A percentile compares a stretch with the other conserved stretches of the same genome.
Evolutionary conservation across 35 echinoderm and acorn worm genomes (phyloP).

Genomic region (Ophioderma brevispina): DNA sequence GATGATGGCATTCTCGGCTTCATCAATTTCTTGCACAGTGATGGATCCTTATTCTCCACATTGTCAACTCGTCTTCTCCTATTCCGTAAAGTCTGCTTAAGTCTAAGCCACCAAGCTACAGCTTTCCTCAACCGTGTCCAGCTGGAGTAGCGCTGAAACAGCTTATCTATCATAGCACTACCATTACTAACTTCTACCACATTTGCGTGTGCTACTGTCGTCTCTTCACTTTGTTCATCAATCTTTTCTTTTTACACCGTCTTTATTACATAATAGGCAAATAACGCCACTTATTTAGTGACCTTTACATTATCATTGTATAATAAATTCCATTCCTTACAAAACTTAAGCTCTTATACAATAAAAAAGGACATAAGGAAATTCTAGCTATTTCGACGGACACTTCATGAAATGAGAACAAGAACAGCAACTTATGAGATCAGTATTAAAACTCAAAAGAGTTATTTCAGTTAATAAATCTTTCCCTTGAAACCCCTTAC

Average conservation of each 20-base stretch:
- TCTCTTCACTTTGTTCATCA: neutral
- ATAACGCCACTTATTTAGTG: too few species aligned
- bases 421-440: too few species aligned
- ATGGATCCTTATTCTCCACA: neutral
- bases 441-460: too few species aligned
- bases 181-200: neutral
- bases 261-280: too few species aligned
- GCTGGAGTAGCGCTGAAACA: neutral
- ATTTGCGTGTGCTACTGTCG: neutral
- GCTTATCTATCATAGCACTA: neutral
- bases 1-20: conserved; percentile 17
- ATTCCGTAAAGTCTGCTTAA: neutral
- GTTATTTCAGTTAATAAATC: too few species aligned
- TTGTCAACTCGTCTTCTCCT: neutral
- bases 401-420: too few species aligned
- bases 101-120: neutral
- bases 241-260: neutral
- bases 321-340: too few species aligned
- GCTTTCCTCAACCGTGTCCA: neutral
- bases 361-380: too few species aligned
- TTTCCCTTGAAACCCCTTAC: too few species aligned
- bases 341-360: too few species aligned
- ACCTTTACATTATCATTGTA: too few species aligned
- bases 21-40: neutral
- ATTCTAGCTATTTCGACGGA: too few species aligned